Percentiles rank a stretch among this genome's conserved stretches.
phyloP scores from a whole-genome alignment of 2,113 vertebrate genomes.

The Haemorhous mexicanus region DNA sequence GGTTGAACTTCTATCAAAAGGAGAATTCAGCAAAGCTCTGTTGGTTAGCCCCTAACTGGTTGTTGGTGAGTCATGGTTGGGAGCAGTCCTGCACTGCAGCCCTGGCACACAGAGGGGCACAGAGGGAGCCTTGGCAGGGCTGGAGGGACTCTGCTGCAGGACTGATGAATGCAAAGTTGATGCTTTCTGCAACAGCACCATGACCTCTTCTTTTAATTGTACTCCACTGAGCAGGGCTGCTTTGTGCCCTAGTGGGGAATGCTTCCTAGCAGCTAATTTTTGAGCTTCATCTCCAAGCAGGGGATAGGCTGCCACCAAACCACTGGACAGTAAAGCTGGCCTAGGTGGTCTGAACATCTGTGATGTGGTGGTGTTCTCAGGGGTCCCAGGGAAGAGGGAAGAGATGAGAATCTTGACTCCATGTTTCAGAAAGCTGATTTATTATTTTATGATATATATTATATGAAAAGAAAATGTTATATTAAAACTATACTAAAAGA shows the following conservation, averaged over 20 bases:
- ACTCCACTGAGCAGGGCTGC: neutral
- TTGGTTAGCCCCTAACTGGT: neutral
- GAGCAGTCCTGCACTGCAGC: neutral
- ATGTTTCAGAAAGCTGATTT: no score
- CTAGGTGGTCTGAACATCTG: neutral
- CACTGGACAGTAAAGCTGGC: neutral
- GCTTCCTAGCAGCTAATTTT: neutral
- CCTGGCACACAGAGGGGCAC: neutral
- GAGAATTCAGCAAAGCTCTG: neutral
- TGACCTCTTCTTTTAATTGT: neutral
- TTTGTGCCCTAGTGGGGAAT: neutral
- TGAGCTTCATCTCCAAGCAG: neutral
- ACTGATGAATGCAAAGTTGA: neutral
- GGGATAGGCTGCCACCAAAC: neutral
- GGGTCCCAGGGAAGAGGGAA: no score
- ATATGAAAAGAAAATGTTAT: no score
- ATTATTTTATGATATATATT: no score
- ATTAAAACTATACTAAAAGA: no score
- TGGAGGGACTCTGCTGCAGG: neutral
- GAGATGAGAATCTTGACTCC: no score
- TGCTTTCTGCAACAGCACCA: neutral
- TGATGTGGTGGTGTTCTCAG: no score
- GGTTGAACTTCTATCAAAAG: slow-evolving; percentile 1
- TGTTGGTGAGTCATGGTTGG: neutral
- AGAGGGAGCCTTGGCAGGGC: slow-evolving; percentile 8